Conservation (phyloP, 1,140 invertebrate species). For the Trichonephila inaurata region DNA sequence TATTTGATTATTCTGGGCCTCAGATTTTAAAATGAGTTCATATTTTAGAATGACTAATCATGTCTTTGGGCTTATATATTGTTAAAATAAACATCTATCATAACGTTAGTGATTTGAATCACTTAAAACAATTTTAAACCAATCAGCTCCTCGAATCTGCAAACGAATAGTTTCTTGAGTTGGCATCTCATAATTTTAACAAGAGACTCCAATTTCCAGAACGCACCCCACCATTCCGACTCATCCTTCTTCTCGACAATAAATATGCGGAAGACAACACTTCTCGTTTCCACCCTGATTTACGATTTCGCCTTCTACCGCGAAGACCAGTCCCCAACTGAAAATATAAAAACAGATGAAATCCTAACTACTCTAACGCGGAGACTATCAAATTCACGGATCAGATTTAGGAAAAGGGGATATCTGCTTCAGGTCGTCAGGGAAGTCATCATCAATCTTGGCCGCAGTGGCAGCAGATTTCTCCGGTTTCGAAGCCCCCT, state of each 20-base stretch:
- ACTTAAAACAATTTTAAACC: too few relatives aligned
- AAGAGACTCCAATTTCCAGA: not conserved
- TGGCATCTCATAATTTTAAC: not conserved
- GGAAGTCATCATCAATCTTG: constrained; percentile 40
- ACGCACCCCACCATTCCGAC: not conserved
- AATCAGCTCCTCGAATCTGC: too few relatives aligned
- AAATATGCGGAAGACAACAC: not conserved
- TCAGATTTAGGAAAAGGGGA: constrained; percentile 39
- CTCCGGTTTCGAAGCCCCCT: not conserved
- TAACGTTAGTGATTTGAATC: too few relatives aligned
- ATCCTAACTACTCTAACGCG: not conserved
- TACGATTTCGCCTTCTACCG: not conserved
- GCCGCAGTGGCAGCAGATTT: not conserved
- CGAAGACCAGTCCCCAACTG: not conserved
- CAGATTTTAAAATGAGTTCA: too few relatives aligned
- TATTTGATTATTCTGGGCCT: too few relatives aligned
- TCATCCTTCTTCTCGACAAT: not conserved
- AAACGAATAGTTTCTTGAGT: too few relatives aligned
- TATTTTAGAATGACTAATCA: too few relatives aligned
- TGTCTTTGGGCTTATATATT: too few relatives aligned
- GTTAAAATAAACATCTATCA: too few relatives aligned
- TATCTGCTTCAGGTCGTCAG: constrained; percentile 11
- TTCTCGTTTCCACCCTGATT: constrained; percentile 40
- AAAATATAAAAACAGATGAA: constrained; percentile 44
- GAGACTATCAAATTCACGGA: constrained; percentile 36